Conservation (phyloP, 2,797 vertebrate species). For the Cyclura pinguis region DNA sequence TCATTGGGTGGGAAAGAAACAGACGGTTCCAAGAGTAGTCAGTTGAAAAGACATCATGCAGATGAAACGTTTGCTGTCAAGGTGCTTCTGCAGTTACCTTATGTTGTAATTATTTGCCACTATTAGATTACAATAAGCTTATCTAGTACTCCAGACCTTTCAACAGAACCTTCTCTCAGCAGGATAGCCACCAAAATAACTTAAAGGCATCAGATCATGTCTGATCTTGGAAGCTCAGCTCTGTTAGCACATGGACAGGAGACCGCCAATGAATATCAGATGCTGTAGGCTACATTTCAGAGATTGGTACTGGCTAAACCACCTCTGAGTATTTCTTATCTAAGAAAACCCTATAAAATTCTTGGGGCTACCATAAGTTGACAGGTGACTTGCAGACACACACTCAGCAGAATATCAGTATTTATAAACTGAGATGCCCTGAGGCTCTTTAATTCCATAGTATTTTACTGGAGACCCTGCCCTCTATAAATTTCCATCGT, state of each 20-base stretch:
- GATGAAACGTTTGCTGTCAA: background rate
- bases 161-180: background rate
- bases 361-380: no score
- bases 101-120: background rate
- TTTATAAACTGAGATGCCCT: background rate
- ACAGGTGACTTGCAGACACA: no score
- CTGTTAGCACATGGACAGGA: no score
- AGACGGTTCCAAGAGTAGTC: background rate
- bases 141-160: background rate
- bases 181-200: no score
- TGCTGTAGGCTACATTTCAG: no score
- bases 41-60: background rate
- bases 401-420: background rate
- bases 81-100: background rate
- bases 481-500: background rate
- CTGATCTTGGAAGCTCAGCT: no score
- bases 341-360: no score
- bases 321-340: no score
- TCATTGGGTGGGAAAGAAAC: background rate
- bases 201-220: no score
- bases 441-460: background rate
- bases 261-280: no score
- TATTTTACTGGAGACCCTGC: background rate
- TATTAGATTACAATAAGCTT: background rate
- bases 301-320: no score